Base-by-base conservation (phyloP, 2,113 vertebrate genomes). In the Sciurus niger region DNA sequence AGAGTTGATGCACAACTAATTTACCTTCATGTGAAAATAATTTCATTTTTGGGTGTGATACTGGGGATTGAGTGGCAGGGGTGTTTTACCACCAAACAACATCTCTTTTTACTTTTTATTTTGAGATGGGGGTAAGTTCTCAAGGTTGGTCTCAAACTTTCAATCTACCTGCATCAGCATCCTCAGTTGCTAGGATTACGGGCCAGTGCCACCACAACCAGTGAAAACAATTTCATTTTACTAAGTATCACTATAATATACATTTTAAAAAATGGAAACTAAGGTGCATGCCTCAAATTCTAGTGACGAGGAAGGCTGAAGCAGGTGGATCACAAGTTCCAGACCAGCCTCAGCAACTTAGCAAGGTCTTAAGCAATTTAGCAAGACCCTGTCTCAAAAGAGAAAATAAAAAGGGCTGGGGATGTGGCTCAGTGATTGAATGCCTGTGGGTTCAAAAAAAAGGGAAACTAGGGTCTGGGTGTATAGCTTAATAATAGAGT, bases 1-100 rank as follows among this genome's bases (percentile, higher is more conserved):
- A 92, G 48, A 94, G 72, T 22, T 89, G 51, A 89, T 60, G 2
- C 17, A 72, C 4, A 77, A 60, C 37, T 96, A 95, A 60, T 72
- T 90, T 72, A 73, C 13, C 46, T 30, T 90, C 53, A 83, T 9
- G 20, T 60, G 30, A 94, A 92, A 93, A 95, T 55, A 65, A 8
- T 46, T 72, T 11, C 20, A 48, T 48, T n/a, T n/a, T 73, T 37
- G 6, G 40, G 37, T 73, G 18, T 40, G 13, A 16, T n/a, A 70
- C 67, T n/a, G 16, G 67, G 67, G 67, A 70, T 70, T 70, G 67
- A 70, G 34, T 34, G 67, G 34, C 34, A 70, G 34, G 34, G 67
- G 34, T n/a, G 12, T n/a, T 70, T n/a, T 70, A 70, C 67, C 34
- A n/a, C 34, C 14, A 14, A 70, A 34, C 67, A n/a, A n/a, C 34